Evolutionary conservation across 2,797 vertebrate species (phyloP), one percentile per base, ranked within the genome.

Genomic region (Anas flavirostris): DNA sequence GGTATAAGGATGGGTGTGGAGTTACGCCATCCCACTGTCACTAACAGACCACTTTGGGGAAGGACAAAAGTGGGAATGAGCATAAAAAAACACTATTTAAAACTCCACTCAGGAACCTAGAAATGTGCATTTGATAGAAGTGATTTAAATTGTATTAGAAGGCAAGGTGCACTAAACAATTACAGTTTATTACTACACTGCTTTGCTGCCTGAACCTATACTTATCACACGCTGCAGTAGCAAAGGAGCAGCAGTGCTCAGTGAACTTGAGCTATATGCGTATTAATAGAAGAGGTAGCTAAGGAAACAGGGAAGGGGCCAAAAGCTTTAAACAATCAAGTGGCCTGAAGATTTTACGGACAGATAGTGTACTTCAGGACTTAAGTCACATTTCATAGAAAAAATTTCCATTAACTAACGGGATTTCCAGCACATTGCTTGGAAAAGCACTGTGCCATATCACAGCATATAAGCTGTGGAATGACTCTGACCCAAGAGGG

Each of bases 111-210:
- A 66, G 91, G 86, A 96, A 93, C 55, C 41, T 28, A 86, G 69
- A 94, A 92, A 97, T 97, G 95, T 97, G 94, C 97, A 97, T 97
- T 94, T 92, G 93, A 93, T 60, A 95, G 96, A 97, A 94, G 78
- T 94, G 95, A 96, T 96, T 97, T 96, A 92, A 96, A 95, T 89
- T 93, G 91, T 74, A 91, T 94, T 90, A 96, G 93, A 95, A 97
- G 85, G 93, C 90, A 94, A 96, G 97, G 95, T 96, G 93, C 92
- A 96, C 92, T 63, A 94, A 96, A 97, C 95, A 98, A 97, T 97
- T 96, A 95, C 86, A 88, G 94, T 94, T 97, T 96, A 92, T 94
- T 96, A 90, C 90, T 72, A 28, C 52, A 78, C 70, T 97, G 96
- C 95, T 97, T 97, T 52, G 66, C 90, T 96, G 94, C 93, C 95